Base-by-base conservation (phyloP, 2,113 vertebrate species). In the Plectropomus leopardus region DNA sequence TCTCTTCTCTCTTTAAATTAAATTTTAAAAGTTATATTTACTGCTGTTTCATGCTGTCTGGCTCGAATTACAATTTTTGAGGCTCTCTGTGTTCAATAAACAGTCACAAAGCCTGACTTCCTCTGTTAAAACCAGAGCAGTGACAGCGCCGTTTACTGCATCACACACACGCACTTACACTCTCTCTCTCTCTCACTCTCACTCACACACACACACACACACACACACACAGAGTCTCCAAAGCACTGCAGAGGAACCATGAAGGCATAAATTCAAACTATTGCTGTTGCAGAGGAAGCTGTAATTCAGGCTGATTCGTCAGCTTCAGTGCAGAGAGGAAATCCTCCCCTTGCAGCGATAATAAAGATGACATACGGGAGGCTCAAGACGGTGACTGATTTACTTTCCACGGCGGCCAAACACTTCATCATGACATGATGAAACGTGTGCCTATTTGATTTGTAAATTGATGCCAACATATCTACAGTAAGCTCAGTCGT, bases 251-350 rank as follows among this genome's bases (percentile, higher is more conserved):
- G 68, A 64, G 55, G 44, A 86, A 51, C 32, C 7, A 17, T 54
- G 30, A 53, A 80, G 60, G 55, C 83, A 53, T 66, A 24, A 32
- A 63, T 60, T 30, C 21, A 48, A 85, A 60, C 53, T 21, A 23
- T 40, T 9, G 0, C 40, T 50, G 51, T 47, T 83, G 54, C 64
- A 55, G 80, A 77, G 81, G 76, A 71, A 19, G 70, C 66, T 48
- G 63, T 80, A 73, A 77, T 44, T 81, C 57, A 70, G 44, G 58
- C 17, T 40, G 51, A 57, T 45, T 60, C 44, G 45, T 68, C 50
- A 32, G 58, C 60, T 58, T 51, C 72, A 0, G 61, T n/a, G 34
- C 63, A 66, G n/a, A 80, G 50, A 66, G 7, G 1, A 69, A 78
- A 68, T 8, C 1, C 7, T 47, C 16, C 45, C 32, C 0, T 5